These are phyloP conservation scores for Oncorhynchus gorbuscha DNA, from an alignment of 2,113 vertebrate genomes.

Conservation along the genomic window DNA sequence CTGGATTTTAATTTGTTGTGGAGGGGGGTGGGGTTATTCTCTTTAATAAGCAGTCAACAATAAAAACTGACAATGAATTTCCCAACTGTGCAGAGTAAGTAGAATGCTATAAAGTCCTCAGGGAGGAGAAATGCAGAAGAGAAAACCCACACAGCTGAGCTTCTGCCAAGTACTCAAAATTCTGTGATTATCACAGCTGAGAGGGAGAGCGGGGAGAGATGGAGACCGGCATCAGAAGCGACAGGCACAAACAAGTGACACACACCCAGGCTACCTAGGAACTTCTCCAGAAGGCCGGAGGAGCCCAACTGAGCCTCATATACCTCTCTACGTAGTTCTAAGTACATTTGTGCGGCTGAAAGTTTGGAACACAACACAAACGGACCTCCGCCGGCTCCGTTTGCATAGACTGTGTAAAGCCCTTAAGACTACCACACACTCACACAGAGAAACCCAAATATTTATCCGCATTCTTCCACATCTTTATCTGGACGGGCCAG, in stretches of 20 bases:
- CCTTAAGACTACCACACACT: not conserved
- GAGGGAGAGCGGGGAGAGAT: not conserved
- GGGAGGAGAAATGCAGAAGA: not conserved
- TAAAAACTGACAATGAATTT: conserved; percentile 17
- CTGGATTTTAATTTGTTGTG: not conserved
- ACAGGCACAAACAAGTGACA: not conserved
- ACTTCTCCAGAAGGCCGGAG: not conserved
- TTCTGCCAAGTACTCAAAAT: conserved; percentile 17
- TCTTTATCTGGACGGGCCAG: conserved; percentile 20
- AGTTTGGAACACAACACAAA: no score
- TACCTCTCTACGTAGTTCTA: no score
- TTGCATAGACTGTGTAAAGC: no score
- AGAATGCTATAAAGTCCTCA: not conserved
- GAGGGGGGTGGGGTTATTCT: no score
- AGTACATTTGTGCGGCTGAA: no score
- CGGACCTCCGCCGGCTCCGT: no score
- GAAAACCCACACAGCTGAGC: not conserved
- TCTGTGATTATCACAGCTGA: conserved; percentile 9
- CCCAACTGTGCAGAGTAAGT: conserved; percentile 3
- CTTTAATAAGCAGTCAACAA: conserved; percentile 29
- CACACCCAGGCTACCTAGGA: not conserved
- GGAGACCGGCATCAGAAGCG: not conserved
- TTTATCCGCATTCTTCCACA: conserved; percentile 4
- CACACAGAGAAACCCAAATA: not conserved
- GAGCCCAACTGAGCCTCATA: no score